Conservation (phyloP, 2,113 vertebrate genomes). For the Dipodomys merriami region DNA sequence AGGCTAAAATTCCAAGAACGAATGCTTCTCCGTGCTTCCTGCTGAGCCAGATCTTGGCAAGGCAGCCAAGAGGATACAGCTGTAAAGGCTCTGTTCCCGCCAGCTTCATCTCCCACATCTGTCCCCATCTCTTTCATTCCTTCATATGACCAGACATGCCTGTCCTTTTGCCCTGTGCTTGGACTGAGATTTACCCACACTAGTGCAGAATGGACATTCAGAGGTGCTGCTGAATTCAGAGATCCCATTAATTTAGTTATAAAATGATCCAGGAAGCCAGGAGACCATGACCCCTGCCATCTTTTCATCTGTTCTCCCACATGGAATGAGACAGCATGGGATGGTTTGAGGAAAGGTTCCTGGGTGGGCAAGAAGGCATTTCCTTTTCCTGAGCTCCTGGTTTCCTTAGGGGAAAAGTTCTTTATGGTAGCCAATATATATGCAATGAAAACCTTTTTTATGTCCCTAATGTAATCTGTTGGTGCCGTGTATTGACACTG, state of each 20-base stretch:
- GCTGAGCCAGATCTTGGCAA: constrained; percentile 42
- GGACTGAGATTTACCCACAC: not conserved
- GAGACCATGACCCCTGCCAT: not conserved
- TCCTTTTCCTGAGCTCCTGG: not conserved
- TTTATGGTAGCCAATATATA: not conserved
- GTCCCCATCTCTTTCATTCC: not conserved
- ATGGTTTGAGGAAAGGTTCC: not conserved
- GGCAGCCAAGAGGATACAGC: not conserved
- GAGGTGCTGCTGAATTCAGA: not conserved
- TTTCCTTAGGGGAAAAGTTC: not conserved
- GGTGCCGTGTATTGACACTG: not conserved
- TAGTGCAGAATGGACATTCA: not conserved
- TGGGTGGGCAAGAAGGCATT: not conserved
- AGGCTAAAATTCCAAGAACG: not conserved
- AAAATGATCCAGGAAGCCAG: not conserved
- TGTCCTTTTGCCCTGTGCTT: not conserved
- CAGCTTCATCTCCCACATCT: not conserved
- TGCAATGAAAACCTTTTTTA: not conserved
- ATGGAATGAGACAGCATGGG: not conserved
- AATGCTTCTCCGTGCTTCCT: not conserved
- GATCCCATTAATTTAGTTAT: not conserved
- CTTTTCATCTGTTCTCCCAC: not conserved
- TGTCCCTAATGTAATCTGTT: not conserved
- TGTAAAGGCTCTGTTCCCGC: not conserved
- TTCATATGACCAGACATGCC: not conserved